Evolutionary conservation across 1,140 invertebrate genomes (phyloP).

Genomic region (Sinella curviseta): DNA sequence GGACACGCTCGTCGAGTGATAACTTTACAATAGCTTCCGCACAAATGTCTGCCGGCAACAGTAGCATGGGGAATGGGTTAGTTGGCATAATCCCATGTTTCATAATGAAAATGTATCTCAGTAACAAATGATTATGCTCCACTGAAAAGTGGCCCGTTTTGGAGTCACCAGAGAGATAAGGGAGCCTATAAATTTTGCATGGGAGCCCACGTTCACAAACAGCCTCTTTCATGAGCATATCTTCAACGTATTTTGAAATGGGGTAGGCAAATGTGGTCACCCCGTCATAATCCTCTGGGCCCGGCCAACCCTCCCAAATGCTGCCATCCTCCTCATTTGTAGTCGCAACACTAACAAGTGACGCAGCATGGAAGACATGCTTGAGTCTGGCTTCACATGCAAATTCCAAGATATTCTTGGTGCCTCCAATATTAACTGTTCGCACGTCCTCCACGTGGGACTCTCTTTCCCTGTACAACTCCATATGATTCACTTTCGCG

Average conservation of each 20-base stretch:
- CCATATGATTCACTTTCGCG: not conserved
- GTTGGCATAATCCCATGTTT: not conserved
- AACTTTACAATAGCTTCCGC: not conserved
- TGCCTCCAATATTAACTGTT: slow-evolving; percentile 1
- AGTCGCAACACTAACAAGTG: not conserved
- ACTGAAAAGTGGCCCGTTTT: not conserved
- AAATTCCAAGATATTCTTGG: slow-evolving; percentile 8
- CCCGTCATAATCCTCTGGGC: not conserved
- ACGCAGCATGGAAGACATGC: not conserved
- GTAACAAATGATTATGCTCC: not conserved
- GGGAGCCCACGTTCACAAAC: not conserved
- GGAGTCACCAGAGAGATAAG: not conserved
- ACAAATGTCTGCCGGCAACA: not conserved
- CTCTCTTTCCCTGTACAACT: not conserved
- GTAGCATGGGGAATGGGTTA: not conserved
- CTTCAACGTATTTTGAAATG: not conserved
- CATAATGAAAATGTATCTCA: not conserved
- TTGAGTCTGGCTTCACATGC: not conserved
- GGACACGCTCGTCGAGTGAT: not conserved
- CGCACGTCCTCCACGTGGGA: not conserved
- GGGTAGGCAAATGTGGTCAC: not conserved
- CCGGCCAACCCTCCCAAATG: slow-evolving; percentile 5
- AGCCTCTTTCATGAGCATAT: not conserved
- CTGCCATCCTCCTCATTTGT: not conserved
- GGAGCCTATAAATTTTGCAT: not conserved